Evolutionary conservation across 2,888 invertebrate genomes (phyloP).

Genomic region (Zootermopsis nevadensis): DNA sequence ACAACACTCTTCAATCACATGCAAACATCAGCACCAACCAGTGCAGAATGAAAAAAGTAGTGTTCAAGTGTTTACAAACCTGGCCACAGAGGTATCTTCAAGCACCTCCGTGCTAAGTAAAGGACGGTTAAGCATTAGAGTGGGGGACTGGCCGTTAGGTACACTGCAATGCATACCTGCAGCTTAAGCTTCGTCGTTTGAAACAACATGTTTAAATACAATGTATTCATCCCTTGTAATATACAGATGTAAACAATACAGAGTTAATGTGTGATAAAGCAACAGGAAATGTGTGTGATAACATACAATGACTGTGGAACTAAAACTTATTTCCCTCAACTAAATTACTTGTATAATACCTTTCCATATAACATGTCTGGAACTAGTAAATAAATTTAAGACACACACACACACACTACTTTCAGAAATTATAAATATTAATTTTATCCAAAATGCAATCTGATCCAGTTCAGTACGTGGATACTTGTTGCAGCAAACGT

Average conservation of each 20-base stretch:
- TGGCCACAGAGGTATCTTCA: slow-evolving; percentile 58
- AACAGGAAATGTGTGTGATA: background rate
- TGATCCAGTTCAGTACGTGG: too few species aligned
- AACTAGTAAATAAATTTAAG: too few species aligned
- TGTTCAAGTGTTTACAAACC: slow-evolving; percentile 56
- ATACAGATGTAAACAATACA: background rate
- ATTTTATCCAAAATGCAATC: too few species aligned
- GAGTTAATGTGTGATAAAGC: slow-evolving; percentile 20
- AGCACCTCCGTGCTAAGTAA: slow-evolving; percentile 58
- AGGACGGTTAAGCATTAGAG: slow-evolving; percentile 53
- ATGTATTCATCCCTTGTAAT: background rate
- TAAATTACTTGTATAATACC: too few species aligned
- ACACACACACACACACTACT: too few species aligned
- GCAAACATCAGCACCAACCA: slow-evolving; percentile 11
- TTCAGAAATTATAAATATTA: too few species aligned
- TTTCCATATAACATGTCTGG: too few species aligned
- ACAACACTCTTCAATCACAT: slow-evolving; percentile 39
- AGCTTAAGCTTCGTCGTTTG: slow-evolving; percentile 29
- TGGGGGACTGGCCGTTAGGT: slow-evolving; percentile 39
- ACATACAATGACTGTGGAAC: background rate
- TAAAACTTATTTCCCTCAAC: background rate
- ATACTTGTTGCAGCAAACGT: too few species aligned
- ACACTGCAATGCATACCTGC: slow-evolving; percentile 41
- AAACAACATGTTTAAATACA: slow-evolving; percentile 23
- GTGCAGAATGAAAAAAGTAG: slow-evolving; percentile 38